Percentiles rank a stretch among this genome's conserved stretches.
Evolutionary conservation across 2,113 vertebrate species (phyloP).

Genomic region (Desmodus rotundus): DNA sequence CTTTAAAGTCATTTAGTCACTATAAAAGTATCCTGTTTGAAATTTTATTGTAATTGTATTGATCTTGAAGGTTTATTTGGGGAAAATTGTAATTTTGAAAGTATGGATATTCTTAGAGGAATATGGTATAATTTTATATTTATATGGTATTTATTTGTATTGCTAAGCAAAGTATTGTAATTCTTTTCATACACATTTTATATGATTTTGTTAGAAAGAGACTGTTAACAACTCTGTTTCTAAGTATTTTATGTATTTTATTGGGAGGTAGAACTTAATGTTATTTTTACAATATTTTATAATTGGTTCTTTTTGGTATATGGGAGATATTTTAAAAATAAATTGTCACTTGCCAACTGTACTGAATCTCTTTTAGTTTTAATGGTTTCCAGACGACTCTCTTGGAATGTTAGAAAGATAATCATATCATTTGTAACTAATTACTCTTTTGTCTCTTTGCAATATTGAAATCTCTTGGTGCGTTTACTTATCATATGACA

Average conservation of each 20-base stretch:
- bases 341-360: constrained; percentile 17
- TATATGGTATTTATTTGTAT: constrained; percentile 2
- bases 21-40: background rate
- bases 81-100: constrained; percentile 11
- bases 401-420: constrained; percentile 24
- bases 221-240: background rate
- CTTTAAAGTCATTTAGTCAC: constrained; percentile 7
- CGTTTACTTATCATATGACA: background rate
- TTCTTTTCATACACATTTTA: background rate
- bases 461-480: constrained; percentile 24
- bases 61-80: background rate
- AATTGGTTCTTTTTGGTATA: background rate
- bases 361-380: constrained; percentile 28
- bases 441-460: background rate
- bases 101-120: background rate
- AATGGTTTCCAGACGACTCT: constrained; percentile 41
- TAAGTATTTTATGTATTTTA: background rate
- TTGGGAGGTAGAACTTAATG: background rate
- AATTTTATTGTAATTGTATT: constrained; percentile 27
- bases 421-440: constrained; percentile 33
- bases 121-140: background rate
- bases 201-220: background rate
- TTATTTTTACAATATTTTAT: background rate
- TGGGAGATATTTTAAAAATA: background rate
- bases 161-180: background rate